These are phyloP conservation scores for Chymomyza fuscimana DNA, from an alignment of 2,888 invertebrate genomes.

Conservation along the genomic window DNA sequence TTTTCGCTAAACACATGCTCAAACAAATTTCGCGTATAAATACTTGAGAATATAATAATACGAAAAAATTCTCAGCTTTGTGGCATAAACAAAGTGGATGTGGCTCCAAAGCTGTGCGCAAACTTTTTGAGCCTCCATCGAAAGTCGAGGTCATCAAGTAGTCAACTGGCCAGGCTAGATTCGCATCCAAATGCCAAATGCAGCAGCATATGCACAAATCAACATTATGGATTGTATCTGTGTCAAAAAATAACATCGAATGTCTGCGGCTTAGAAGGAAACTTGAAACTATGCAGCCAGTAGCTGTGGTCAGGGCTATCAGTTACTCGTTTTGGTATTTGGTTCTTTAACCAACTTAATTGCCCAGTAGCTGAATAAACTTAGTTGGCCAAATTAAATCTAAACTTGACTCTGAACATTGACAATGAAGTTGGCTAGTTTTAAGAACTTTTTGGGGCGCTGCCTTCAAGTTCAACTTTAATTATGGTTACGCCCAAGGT, in stretches of 20 bases:
- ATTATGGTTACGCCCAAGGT: neutral
- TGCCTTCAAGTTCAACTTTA: slow-evolving; percentile 34
- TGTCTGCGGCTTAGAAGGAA: slow-evolving; percentile 56
- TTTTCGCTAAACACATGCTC: slow-evolving; percentile 26
- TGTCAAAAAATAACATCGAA: slow-evolving; percentile 54
- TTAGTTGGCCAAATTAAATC: slow-evolving; percentile 28
- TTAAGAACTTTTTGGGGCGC: slow-evolving; percentile 13
- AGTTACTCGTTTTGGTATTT: slow-evolving; percentile 43
- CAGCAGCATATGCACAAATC: slow-evolving; percentile 55
- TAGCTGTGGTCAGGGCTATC: slow-evolving; percentile 42
- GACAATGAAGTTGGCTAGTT: slow-evolving; percentile 45
- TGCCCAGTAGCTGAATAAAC: slow-evolving; percentile 2
- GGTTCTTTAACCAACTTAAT: slow-evolving; percentile 60
- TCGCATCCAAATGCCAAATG: slow-evolving; percentile 52
- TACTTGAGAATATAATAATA: neutral
- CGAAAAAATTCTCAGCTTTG: slow-evolving; percentile 12
- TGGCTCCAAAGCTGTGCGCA: neutral
- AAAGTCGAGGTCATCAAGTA: slow-evolving; percentile 62
- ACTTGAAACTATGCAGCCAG: slow-evolving; percentile 53
- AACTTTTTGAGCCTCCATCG: slow-evolving; percentile 28
- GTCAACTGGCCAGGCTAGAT: slow-evolving; percentile 38
- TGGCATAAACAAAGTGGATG: neutral
- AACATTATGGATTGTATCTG: slow-evolving; percentile 45
- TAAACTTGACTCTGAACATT: slow-evolving; percentile 60
- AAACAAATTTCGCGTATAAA: neutral